Evolutionary conservation across 1,140 invertebrate species (phyloP).

Genomic region (Phymastichus coffea): DNA sequence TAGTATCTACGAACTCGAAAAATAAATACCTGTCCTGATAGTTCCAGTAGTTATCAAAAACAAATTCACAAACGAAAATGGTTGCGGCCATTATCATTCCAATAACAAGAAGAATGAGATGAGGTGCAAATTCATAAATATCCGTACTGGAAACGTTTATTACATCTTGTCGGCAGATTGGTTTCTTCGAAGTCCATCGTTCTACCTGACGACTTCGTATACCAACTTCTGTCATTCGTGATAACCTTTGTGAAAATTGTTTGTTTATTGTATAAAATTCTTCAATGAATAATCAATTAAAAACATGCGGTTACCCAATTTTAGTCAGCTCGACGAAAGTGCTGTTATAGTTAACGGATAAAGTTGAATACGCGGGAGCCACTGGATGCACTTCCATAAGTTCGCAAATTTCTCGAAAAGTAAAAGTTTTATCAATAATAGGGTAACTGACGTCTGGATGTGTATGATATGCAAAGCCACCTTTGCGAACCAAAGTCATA

Average conservation of each 20-base stretch:
- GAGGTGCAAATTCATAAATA: conserved; percentile 17
- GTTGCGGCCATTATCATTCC: neutral
- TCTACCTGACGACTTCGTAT: conserved; percentile 1
- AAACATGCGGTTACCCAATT: conserved; percentile 35
- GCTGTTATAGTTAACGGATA: conserved; percentile 29
- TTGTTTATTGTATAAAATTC: neutral
- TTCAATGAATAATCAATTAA: conserved; percentile 1
- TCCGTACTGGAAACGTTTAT: neutral
- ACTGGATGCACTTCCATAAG: conserved; percentile 31
- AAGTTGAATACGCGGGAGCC: conserved; percentile 17
- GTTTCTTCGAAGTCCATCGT: conserved; percentile 8
- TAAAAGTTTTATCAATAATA: conserved; percentile 29
- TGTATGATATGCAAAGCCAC: conserved; percentile 33
- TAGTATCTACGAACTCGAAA: too few relatives aligned
- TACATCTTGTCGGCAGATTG: neutral
- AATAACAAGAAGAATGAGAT: conserved; percentile 1
- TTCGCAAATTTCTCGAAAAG: conserved; percentile 33
- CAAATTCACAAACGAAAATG: neutral
- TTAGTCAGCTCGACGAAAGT: conserved; percentile 32
- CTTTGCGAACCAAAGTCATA: conserved; percentile 21
- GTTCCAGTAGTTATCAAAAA: too few relatives aligned
- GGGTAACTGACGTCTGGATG: conserved; percentile 33
- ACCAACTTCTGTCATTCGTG: conserved; percentile 7
- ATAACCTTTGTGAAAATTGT: neutral
- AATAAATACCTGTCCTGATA: too few relatives aligned